Percentiles rank a stretch among this genome's conserved stretches.
phyloP scores from a whole-genome alignment of 2,113 vertebrate species.

The Promerops cafer region DNA sequence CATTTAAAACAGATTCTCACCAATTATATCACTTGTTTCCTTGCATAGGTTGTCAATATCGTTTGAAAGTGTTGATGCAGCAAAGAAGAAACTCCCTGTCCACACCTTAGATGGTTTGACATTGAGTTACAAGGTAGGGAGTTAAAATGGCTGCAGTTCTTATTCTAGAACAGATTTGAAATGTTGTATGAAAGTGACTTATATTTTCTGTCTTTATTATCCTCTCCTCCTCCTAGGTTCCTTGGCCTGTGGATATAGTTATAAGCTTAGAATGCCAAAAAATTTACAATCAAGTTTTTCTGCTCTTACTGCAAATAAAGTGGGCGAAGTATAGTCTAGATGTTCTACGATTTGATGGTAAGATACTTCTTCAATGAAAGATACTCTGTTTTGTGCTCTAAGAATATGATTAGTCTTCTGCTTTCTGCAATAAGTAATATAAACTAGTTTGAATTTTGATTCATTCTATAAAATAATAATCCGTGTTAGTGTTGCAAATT shows the following conservation, averaged over 20 bases:
- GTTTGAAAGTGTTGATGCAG: constrained; percentile 85
- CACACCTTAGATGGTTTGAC: constrained; percentile 92
- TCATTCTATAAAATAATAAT: not conserved
- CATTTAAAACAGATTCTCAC: not conserved
- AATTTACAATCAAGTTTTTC: constrained; percentile 98
- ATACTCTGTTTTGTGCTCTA: not conserved
- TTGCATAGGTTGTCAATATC: constrained; percentile 84
- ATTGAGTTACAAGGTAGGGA: constrained; percentile 89
- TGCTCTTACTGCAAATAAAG: constrained; percentile 95
- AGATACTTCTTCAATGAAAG: not conserved
- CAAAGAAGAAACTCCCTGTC: constrained; percentile 92
- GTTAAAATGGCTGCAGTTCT: not conserved
- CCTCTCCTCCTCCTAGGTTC: constrained; percentile 76
- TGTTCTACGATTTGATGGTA: constrained; percentile 92
- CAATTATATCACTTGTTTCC: not conserved
- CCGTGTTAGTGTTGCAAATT: not conserved
- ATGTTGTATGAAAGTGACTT: not conserved
- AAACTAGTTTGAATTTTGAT: not conserved
- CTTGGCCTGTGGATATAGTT: constrained; percentile 99
- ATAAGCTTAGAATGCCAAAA: constrained; percentile 98
- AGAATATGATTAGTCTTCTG: not conserved
- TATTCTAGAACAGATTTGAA: not conserved
- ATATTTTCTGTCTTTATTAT: not conserved
- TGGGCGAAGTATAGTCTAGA: constrained; percentile 98
- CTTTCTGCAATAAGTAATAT: not conserved